Conservation (phyloP, 1,140 invertebrate species). For the Hormaphis cornu region DNA sequence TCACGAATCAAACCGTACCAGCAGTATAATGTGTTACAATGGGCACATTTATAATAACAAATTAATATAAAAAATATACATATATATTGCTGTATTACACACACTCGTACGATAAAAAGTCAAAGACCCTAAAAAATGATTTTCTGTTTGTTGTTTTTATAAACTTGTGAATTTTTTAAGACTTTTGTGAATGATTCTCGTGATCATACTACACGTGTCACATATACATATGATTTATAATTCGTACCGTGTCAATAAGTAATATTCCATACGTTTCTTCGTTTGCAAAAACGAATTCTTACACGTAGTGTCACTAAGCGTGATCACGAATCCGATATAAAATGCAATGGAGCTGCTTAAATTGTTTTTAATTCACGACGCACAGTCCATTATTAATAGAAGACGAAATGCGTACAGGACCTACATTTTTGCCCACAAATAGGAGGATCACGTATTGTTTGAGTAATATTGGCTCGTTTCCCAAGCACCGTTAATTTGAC, state of each 20-base stretch:
- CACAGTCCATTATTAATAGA: background rate
- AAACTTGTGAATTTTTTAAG: too few relatives aligned
- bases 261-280: background rate
- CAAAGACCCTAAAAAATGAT: background rate
- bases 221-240: background rate
- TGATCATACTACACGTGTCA: background rate
- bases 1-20: constrained; percentile 25
- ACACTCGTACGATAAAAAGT: too few relatives aligned
- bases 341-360: background rate
- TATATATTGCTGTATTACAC: background rate
- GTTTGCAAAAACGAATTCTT: constrained; percentile 1
- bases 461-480: constrained; percentile 14
- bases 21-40: background rate
- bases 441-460: constrained; percentile 17
- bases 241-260: too few relatives aligned
- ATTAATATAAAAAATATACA: background rate
- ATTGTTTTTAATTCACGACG: constrained; percentile 1
- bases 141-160: background rate
- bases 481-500: constrained; percentile 19
- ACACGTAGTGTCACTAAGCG: background rate
- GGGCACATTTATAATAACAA: background rate
- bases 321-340: background rate
- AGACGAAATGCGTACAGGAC: background rate
- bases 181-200: background rate
- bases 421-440: constrained; percentile 3